Evolutionary conservation across 2,888 invertebrate species (phyloP).

Genomic region (Xestia ashworthii): DNA sequence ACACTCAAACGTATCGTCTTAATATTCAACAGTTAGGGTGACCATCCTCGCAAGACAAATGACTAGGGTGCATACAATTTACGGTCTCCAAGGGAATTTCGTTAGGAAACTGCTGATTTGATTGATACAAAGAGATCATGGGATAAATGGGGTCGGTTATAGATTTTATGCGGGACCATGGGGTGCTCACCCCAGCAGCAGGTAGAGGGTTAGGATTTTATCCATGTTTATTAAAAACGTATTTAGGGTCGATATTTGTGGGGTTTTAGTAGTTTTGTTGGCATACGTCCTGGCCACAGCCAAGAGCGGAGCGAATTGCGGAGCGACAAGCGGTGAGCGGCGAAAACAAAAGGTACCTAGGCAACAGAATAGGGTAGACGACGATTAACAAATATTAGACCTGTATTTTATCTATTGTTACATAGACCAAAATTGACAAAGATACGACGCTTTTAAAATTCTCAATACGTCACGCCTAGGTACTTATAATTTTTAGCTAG

Average conservation of each 20-base stretch:
- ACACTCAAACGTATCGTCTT: slow-evolving; percentile 58
- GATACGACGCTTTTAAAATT: no score
- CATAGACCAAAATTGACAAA: no score
- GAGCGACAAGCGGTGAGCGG: no score
- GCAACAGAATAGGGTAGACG: no score
- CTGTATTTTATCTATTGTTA: no score
- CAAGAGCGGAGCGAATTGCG: no score
- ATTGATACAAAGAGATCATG: slow-evolving; percentile 71
- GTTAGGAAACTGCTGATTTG: slow-evolving; percentile 72
- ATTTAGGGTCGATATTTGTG: slow-evolving; percentile 23
- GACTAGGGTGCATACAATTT: slow-evolving; percentile 73
- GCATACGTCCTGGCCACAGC: no score
- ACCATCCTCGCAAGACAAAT: slow-evolving; percentile 66
- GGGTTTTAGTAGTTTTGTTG: not conserved
- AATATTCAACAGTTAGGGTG: slow-evolving; percentile 63
- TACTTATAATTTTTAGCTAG: no score
- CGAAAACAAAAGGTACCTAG: no score
- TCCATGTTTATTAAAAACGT: slow-evolving; percentile 51
- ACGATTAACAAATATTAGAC: no score
- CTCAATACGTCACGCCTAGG: no score
- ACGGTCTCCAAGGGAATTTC: slow-evolving; percentile 58
- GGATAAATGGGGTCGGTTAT: slow-evolving; percentile 61
- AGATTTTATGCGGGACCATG: slow-evolving; percentile 29
- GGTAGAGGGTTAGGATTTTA: slow-evolving; percentile 20
- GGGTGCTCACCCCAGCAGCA: slow-evolving; percentile 42